A percentile compares a stretch with the other conserved stretches of the same genome.
Conservation (phyloP, 2,888 invertebrate species). For the Ennomos fuscantarius region DNA sequence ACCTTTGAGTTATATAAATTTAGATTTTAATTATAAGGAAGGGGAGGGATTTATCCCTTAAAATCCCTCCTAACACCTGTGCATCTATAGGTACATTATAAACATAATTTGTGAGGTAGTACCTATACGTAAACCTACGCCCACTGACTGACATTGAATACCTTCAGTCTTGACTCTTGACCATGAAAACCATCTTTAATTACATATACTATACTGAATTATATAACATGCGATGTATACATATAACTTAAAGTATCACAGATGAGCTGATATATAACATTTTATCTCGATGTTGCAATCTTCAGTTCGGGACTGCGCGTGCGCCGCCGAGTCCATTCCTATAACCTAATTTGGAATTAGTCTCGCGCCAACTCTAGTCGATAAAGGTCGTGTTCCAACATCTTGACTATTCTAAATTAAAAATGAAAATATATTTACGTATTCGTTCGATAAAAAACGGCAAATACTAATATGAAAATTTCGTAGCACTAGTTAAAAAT, state of each 20-base stretch:
- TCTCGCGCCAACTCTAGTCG: slow-evolving; percentile 29
- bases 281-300: slow-evolving; percentile 28
- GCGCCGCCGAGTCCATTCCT: slow-evolving; percentile 25
- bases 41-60: too few relatives aligned
- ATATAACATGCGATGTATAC: background rate
- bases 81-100: too few relatives aligned
- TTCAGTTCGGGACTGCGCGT: slow-evolving; percentile 28
- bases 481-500: too few relatives aligned
- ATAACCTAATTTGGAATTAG: slow-evolving; percentile 25
- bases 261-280: slow-evolving; percentile 21
- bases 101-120: too few relatives aligned
- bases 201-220: slow-evolving; percentile 16
- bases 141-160: slow-evolving; percentile 29
- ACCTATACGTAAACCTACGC: background rate
- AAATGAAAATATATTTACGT: too few relatives aligned
- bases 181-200: slow-evolving; percentile 35
- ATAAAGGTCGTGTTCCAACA: slow-evolving; percentile 17
- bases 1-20: too few relatives aligned
- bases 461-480: too few relatives aligned
- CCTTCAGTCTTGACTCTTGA: slow-evolving; percentile 19
- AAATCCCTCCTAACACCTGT: too few relatives aligned
- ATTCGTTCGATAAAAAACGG: too few relatives aligned
- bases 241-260: slow-evolving; percentile 9
- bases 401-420: too few relatives aligned
- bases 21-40: too few relatives aligned